These are phyloP conservation scores for Mormyrus proboscirostris DNA, from an alignment of 2,797 vertebrate genomes.

Conservation along the genomic window DNA sequence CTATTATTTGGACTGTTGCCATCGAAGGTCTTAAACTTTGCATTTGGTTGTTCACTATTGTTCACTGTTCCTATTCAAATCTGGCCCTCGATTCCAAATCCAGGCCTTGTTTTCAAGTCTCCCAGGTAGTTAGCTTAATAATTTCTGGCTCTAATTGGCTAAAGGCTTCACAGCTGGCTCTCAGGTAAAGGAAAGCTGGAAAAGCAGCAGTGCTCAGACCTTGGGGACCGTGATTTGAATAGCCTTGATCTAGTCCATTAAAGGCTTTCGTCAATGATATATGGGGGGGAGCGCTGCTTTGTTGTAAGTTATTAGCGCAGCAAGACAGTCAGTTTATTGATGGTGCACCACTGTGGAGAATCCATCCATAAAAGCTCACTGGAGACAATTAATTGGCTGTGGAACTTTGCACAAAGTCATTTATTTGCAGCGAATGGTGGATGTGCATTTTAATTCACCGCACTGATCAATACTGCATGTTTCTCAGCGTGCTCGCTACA, in stretches of 20 bases:
- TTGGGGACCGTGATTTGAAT: no score
- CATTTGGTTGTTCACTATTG: neutral
- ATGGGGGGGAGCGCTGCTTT: neutral
- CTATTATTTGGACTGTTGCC: neutral
- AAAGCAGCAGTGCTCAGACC: no score
- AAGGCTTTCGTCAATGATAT: neutral
- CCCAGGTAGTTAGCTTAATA: no score
- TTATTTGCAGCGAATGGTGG: neutral
- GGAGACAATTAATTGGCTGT: constrained; percentile 28
- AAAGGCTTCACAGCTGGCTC: no score
- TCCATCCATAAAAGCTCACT: constrained; percentile 22
- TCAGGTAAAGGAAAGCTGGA: no score
- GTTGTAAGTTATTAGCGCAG: neutral
- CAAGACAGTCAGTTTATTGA: constrained; percentile 22
- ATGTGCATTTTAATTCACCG: constrained; percentile 13
- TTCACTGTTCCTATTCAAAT: no score
- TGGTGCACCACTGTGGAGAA: constrained; percentile 2
- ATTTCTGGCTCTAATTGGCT: no score
- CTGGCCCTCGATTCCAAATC: no score
- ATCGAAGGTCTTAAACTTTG: neutral
- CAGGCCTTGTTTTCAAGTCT: no score
- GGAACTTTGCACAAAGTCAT: constrained; percentile 20
- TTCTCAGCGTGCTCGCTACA: neutral
- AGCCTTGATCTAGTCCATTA: neutral
- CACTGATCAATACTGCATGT: constrained; percentile 2